Conservation (phyloP, 2,888 invertebrate species). For the Euphydryas editha region DNA sequence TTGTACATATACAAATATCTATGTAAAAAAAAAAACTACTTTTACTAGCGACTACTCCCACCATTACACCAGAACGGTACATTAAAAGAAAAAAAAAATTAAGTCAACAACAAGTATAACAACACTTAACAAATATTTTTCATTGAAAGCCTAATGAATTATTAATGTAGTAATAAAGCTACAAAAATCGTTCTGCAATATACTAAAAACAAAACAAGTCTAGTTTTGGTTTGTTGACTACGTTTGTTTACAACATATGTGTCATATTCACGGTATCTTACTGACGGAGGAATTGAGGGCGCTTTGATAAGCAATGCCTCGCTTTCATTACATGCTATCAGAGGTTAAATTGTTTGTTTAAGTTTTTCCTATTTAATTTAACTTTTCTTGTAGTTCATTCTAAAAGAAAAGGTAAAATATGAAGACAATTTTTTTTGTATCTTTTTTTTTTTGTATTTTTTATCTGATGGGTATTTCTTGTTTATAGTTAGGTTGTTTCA, state of each 20-base stretch:
- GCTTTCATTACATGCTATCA: slow-evolving; percentile 21
- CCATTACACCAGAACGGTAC: too few relatives aligned
- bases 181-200: background rate
- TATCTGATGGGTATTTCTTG: background rate
- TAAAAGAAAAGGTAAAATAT: background rate
- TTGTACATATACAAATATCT: too few relatives aligned
- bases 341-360: slow-evolving; percentile 18
- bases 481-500: background rate
- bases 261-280: slow-evolving; percentile 42
- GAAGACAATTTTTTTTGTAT: background rate
- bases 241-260: slow-evolving; percentile 36
- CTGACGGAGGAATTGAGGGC: slow-evolving; percentile 31
- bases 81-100: too few relatives aligned
- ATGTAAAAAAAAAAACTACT: too few relatives aligned
- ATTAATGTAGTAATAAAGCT: slow-evolving; percentile 7
- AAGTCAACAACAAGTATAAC: too few relatives aligned
- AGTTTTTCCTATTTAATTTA: background rate
- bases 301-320: slow-evolving; percentile 35
- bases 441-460: background rate
- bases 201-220: background rate
- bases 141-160: too few relatives aligned
- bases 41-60: too few relatives aligned
- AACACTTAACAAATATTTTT: too few relatives aligned
- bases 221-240: slow-evolving; percentile 27
- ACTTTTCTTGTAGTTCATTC: background rate